These are phyloP conservation scores for Caenorhabditis sp. DNA, from an alignment of 2,888 invertebrate genomes.

Conservation along the genomic window DNA sequence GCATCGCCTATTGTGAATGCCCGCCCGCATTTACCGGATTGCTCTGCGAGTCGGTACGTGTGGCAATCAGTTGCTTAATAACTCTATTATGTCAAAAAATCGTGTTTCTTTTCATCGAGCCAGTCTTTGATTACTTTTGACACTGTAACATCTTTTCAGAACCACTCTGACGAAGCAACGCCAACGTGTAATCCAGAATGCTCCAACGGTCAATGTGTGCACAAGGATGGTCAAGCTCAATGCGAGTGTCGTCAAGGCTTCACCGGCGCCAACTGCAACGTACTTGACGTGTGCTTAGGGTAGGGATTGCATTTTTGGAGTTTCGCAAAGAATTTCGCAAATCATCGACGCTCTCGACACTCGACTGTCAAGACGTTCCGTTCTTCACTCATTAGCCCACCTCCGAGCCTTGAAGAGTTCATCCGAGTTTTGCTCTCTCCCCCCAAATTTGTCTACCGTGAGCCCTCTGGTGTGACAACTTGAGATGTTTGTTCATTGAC, in stretches of 20 bases:
- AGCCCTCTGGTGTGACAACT: conserved; percentile 48
- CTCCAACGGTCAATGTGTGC: conserved; percentile 72
- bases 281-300: conserved; percentile 80
- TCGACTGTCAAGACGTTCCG: conserved; percentile 45
- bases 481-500: conserved; percentile 59
- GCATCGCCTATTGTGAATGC: conserved; percentile 78
- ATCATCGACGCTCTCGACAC: conserved; percentile 14
- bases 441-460: conserved; percentile 29
- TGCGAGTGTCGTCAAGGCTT: conserved; percentile 79
- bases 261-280: conserved; percentile 81
- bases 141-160: conserved; percentile 31
- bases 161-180: conserved; percentile 15
- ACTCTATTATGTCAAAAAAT: conserved; percentile 32
- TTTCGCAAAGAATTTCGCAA: conserved; percentile 11
- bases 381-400: conserved; percentile 41
- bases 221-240: conserved; percentile 61
- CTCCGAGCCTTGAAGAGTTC: conserved; percentile 8
- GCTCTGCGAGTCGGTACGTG: conserved; percentile 75
- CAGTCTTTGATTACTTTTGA: background rate
- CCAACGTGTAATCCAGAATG: conserved; percentile 70
- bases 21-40: conserved; percentile 72
- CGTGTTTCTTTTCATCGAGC: conserved; percentile 20
- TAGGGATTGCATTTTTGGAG: conserved; percentile 61
- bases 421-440: background rate
- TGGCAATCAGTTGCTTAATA: conserved; percentile 17